These are phyloP conservation scores for Apteryx mantelli DNA, from an alignment of 2,113 vertebrate genomes.

Conservation along the genomic window DNA sequence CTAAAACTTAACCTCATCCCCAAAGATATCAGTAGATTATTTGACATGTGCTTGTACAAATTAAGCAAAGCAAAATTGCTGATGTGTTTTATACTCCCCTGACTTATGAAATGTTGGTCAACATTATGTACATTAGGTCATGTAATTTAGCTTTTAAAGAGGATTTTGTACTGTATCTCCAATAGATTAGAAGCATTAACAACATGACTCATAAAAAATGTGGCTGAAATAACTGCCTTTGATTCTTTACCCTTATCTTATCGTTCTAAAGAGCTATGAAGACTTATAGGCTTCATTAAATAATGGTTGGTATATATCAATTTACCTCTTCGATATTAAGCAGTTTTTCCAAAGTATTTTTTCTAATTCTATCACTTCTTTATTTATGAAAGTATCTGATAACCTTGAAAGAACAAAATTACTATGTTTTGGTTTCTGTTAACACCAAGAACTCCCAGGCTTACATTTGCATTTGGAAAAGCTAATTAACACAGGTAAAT, in stretches of 20 bases:
- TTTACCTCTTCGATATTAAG: neutral
- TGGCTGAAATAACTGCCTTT: neutral
- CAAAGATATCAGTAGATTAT: neutral
- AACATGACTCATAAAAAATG: neutral
- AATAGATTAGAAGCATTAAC: neutral
- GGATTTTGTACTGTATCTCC: neutral
- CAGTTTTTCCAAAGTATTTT: neutral
- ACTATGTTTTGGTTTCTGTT: neutral
- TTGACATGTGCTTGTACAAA: neutral
- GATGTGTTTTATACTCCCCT: neutral
- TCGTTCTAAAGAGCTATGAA: neutral
- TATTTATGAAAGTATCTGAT: neutral
- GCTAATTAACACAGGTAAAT: neutral
- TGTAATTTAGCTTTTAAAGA: neutral
- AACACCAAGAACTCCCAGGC: neutral
- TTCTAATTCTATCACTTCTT: neutral
- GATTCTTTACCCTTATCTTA: neutral
- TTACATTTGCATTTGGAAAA: neutral
- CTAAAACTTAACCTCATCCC: neutral
- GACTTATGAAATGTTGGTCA: neutral
- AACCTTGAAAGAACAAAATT: neutral
- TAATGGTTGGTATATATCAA: neutral
- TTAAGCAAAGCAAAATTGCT: neutral
- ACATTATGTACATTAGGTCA: neutral
- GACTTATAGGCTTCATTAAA: neutral